Evolutionary conservation across 23 tunicate species (phyloP).

Genomic region (Botrylloides violaceus): DNA sequence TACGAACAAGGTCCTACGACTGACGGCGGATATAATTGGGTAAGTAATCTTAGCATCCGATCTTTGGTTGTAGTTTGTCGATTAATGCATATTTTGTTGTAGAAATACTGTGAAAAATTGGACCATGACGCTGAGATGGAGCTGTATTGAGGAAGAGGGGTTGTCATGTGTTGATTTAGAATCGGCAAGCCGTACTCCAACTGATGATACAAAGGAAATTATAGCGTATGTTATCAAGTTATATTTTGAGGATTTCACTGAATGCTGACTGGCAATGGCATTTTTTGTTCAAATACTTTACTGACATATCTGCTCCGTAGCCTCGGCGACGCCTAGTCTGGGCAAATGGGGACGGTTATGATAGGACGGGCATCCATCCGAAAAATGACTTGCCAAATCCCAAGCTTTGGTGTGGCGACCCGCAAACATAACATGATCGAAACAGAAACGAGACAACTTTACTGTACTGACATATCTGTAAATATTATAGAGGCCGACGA

Average conservation of each 20-base stretch:
- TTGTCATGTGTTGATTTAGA: slow-evolving; percentile 2
- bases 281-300: too few relatives aligned
- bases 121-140: slow-evolving; percentile 16
- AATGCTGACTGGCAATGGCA: too few relatives aligned
- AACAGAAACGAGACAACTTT: not conserved
- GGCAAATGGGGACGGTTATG: too few relatives aligned
- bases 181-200: not conserved
- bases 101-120: slow-evolving; percentile 9
- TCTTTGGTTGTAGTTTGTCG: not conserved
- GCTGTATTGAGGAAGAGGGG: slow-evolving; percentile 14
- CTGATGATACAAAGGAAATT: not conserved
- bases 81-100: not conserved
- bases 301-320: too few relatives aligned
- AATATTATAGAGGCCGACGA: not conserved
- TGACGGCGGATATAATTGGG: not conserved
- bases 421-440: not conserved
- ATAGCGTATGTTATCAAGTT: not conserved
- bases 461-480: too few relatives aligned
- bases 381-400: too few relatives aligned
- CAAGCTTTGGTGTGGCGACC: not conserved
- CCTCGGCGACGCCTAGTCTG: too few relatives aligned
- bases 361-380: too few relatives aligned
- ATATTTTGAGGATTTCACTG: too few relatives aligned
- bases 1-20: not conserved
- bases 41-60: not conserved